These are phyloP conservation scores for Heterocephalus glaber DNA, from an alignment of 2,113 vertebrate genomes.

Conservation along the genomic window DNA sequence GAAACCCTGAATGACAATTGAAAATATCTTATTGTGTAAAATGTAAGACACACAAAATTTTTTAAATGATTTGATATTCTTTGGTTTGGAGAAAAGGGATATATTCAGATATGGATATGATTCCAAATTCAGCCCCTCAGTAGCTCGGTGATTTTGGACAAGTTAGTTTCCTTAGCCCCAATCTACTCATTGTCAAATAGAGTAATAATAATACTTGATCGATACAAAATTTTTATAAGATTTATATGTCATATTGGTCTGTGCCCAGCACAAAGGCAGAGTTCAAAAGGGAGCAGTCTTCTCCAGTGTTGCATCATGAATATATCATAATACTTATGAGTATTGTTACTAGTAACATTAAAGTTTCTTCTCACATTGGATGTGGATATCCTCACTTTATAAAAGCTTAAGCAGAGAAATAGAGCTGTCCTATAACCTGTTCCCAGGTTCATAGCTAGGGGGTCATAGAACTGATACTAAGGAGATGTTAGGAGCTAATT, in stretches of 20 bases:
- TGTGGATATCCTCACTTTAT: not conserved
- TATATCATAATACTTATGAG: not conserved
- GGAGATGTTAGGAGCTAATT: not conserved
- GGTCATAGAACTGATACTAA: not conserved
- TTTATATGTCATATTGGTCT: not conserved
- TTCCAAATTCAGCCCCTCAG: not conserved
- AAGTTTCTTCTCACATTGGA: not conserved
- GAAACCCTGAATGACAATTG: not conserved
- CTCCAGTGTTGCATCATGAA: not conserved
- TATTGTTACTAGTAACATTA: not conserved
- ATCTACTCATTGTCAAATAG: not conserved
- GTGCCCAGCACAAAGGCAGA: not conserved
- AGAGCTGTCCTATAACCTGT: not conserved
- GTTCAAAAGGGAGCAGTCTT: not conserved
- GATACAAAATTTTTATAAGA: not conserved
- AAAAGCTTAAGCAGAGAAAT: not conserved
- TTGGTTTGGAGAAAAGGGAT: not conserved
- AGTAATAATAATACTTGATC: not conserved
- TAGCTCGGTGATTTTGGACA: not conserved
- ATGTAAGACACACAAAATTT: not conserved
- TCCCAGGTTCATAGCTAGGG: not conserved
- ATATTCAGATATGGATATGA: not conserved
- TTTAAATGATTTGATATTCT: not conserved
- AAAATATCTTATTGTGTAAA: slow-evolving; percentile 6
- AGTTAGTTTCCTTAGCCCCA: not conserved